Percentiles rank a stretch among this genome's conserved stretches.
Conservation (phyloP, 2,113 vertebrate genomes). For the Ctenomys sociabilis region DNA sequence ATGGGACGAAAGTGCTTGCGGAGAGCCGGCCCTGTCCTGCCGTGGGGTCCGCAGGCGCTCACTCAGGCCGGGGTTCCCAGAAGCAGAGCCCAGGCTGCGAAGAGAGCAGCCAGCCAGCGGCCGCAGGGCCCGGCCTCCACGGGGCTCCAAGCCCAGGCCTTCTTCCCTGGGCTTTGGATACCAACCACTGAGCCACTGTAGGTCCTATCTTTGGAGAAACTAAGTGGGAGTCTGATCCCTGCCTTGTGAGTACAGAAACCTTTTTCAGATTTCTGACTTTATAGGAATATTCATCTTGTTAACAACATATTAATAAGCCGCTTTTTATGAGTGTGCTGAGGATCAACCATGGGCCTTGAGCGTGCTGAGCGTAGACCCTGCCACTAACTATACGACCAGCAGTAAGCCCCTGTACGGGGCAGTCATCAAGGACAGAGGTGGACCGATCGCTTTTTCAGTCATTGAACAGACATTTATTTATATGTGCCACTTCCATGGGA, state of each 20-base stretch:
- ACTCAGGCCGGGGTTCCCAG: not conserved
- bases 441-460: not conserved
- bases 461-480: not conserved
- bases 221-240: not conserved
- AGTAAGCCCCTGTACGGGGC: not conserved
- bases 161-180: not conserved
- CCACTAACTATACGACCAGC: not conserved
- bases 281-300: not conserved
- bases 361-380: not conserved
- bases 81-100: not conserved
- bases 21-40: not conserved
- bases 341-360: no score
- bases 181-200: not conserved
- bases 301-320: not conserved
- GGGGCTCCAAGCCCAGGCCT: not conserved
- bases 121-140: not conserved
- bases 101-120: not conserved
- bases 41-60: not conserved
- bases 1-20: not conserved
- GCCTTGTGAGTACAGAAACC: not conserved
- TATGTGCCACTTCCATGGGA: not conserved
- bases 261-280: conserved; percentile 44
- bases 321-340: not conserved
- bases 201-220: conserved; percentile 42
- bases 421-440: not conserved